Evolutionary conservation across 2,113 vertebrate genomes (phyloP).

Genomic region (Spermophilus dauricus): DNA sequence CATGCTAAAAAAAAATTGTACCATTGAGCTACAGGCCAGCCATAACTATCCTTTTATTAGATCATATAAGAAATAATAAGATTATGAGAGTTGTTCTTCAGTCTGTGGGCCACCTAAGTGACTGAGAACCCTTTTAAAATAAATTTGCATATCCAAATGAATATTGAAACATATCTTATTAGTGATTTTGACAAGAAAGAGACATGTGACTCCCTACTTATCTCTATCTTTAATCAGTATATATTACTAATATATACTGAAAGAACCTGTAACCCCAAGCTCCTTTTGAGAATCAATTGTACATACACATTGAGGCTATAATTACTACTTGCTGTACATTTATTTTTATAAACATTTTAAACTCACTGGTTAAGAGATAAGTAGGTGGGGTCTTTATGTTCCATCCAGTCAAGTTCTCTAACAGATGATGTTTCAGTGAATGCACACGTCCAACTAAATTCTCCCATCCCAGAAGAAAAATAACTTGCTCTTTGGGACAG

Average conservation of each 20-base stretch:
- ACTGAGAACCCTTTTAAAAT: neutral
- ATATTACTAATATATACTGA: conserved; percentile 2
- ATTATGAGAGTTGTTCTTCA: neutral
- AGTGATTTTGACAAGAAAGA: neutral
- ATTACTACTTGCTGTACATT: neutral
- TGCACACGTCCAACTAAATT: neutral
- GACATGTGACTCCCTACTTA: neutral
- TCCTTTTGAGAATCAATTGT: neutral
- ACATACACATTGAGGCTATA: neutral
- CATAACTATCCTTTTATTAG: neutral
- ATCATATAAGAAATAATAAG: neutral
- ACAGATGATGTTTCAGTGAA: neutral
- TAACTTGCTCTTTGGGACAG: neutral
- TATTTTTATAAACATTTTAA: neutral
- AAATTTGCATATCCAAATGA: neutral
- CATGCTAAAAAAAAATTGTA: no score
- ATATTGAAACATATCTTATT: neutral
- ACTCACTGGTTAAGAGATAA: neutral
- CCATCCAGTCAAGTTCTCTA: neutral
- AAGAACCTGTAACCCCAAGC: neutral
- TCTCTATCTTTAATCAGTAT: neutral
- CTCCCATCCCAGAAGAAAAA: neutral
- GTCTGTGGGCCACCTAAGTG: neutral
- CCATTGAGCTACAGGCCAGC: no score
- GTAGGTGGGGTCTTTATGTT: neutral